phyloP scores from a whole-genome alignment of 2,888 invertebrate species.

The Netelia fuscicornis region DNA sequence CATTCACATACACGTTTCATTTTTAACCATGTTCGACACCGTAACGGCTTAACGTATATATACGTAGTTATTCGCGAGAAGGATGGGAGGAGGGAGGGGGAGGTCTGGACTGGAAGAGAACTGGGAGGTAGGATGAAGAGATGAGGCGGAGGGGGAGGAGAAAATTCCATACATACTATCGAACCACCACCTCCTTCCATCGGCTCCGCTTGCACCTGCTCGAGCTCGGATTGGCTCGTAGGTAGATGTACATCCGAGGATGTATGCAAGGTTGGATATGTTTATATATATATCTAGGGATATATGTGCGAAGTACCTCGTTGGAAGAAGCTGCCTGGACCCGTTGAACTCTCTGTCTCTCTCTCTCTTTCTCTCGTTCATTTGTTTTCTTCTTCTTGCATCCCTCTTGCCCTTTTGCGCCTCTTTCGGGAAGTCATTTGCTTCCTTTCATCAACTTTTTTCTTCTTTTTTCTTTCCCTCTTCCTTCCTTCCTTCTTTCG shows the following conservation, averaged over 20 bases:
- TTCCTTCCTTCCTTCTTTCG: constrained; percentile 3
- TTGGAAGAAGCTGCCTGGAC: constrained; percentile 40
- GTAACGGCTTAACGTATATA: constrained; percentile 30
- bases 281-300: constrained; percentile 6
- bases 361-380: constrained; percentile 16
- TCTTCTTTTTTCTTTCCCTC: constrained; percentile 24
- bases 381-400: constrained; percentile 27
- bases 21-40: constrained; percentile 26
- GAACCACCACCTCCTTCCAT: constrained; percentile 59
- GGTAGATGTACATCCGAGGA: constrained; percentile 5
- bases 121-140: not conserved
- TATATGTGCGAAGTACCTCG: constrained; percentile 21
- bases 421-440: constrained; percentile 65
- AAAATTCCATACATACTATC: constrained; percentile 55
- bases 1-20: constrained; percentile 15
- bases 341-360: constrained; percentile 25
- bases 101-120: not conserved
- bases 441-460: constrained; percentile 64
- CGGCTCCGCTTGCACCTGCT: constrained; percentile 63
- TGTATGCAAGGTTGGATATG: constrained; percentile 5
- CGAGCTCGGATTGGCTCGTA: constrained; percentile 55
- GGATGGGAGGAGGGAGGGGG: not conserved
- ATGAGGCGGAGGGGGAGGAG: not conserved
- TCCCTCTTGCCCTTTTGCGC: constrained; percentile 48
- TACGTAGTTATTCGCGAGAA: constrained; percentile 25